phyloP scores from a whole-genome alignment of 2,797 vertebrate species.

The Saxicola maurus region DNA sequence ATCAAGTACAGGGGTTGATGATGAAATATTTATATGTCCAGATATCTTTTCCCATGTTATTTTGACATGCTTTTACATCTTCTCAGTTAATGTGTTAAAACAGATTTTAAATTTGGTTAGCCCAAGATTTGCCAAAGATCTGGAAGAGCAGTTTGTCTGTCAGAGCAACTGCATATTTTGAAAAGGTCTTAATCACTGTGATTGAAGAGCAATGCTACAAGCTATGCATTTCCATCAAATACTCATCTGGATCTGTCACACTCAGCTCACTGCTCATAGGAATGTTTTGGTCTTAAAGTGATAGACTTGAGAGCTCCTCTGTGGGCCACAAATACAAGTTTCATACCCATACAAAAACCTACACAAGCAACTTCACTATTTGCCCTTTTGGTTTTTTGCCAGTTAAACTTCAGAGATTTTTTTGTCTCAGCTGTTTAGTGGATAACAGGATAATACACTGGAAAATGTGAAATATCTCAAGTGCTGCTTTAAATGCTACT shows the following conservation, averaged over 20 bases:
- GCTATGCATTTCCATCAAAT: neutral
- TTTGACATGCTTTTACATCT: neutral
- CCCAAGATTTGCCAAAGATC: constrained; percentile 20
- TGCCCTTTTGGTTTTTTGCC: neutral
- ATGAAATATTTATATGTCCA: neutral
- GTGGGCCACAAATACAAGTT: neutral
- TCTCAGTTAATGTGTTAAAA: neutral
- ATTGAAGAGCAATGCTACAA: neutral
- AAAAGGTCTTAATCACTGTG: constrained; percentile 7
- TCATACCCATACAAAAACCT: neutral
- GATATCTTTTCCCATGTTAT: neutral
- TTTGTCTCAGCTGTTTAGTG: neutral
- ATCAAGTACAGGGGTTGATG: neutral
- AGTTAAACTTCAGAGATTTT: neutral
- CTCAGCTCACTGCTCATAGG: neutral
- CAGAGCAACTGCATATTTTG: neutral
- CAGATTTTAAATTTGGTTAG: neutral
- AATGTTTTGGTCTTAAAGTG: neutral
- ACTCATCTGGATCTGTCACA: neutral
- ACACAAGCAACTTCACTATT: neutral
- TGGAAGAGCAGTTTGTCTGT: neutral
- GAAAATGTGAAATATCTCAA: neutral
- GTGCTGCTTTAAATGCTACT: neutral
- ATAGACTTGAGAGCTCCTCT: neutral
- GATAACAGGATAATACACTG: neutral